Conservation (phyloP, 2,113 vertebrate species). For the Bujurquina vittata region DNA sequence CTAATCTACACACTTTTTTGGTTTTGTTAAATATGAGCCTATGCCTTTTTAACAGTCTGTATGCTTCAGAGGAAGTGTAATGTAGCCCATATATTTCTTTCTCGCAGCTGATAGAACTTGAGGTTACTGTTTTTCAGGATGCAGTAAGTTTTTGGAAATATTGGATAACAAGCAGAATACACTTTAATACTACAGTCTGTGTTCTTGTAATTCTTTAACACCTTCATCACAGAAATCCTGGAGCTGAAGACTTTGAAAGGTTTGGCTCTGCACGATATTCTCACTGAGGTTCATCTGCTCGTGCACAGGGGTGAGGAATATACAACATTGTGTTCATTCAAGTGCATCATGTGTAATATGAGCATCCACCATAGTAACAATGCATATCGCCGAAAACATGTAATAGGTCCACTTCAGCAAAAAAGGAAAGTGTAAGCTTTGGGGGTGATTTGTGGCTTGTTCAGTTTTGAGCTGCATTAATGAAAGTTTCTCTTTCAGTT, state of each 20-base stretch:
- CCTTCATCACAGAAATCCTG: slow-evolving; percentile 83
- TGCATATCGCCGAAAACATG: too few species aligned
- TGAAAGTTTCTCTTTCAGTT: slow-evolving; percentile 76
- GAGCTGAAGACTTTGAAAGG: slow-evolving; percentile 95
- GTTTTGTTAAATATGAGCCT: background rate
- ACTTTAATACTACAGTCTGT: background rate
- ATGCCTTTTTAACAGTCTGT: background rate
- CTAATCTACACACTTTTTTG: background rate
- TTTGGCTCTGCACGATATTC: slow-evolving; percentile 93
- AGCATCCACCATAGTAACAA: too few species aligned
- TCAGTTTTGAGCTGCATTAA: too few species aligned
- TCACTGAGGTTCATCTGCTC: slow-evolving; percentile 92
- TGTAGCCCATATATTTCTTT: background rate
- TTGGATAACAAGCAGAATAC: background rate
- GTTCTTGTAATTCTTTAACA: slow-evolving; percentile 30
- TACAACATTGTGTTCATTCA: too few species aligned
- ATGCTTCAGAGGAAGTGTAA: background rate
- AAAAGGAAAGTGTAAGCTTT: too few species aligned
- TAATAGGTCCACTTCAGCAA: too few species aligned
- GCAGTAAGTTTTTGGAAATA: rapidly evolving
- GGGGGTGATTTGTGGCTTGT: too few species aligned
- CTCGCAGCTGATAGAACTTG: background rate
- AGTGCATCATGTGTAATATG: too few species aligned
- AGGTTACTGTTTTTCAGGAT: background rate
- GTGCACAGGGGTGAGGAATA: slow-evolving; percentile 89